Base-by-base conservation (phyloP, 1,140 invertebrate species). In the Plutomurus gul region DNA sequence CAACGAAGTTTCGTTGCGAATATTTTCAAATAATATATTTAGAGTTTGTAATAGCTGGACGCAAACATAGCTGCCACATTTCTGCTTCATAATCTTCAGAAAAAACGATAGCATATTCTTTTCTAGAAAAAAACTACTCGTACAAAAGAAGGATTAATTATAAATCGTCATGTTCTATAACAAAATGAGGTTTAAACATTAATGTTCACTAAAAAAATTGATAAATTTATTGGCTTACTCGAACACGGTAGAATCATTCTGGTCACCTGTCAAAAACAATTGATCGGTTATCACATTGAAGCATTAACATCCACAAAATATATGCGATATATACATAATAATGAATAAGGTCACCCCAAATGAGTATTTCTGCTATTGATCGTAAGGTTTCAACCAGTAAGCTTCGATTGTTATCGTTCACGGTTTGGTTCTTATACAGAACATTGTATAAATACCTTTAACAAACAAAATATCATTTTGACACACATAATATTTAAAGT, bases 21-120 rank as follows among this genome's bases (percentile, higher is more conserved):
- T 99, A 87, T 99, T 99, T 89, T 99, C 97, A 91, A 99, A 99
- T 46, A 99, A 88, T 86, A 99, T 99, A 88, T 99, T 99, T 4
- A 99, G 88, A 13, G 97, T 99, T 88, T 99, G 98, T 18, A 99
- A 89, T 47, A 99, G 88, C 86, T 99, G 98, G 65, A 99, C 96
- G 90, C 97, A 99, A 5, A 99, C 97, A 88, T 93, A 99, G 82
- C 94, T 95, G 6, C 97, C 97, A 89, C 94, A 96, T 87, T 96
- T 96, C 86, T 99, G 98, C 84, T 95, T 92, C 94, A 99, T 96
- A 78, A 99, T 99, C 79, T 93, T 92, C 77, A 99, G 86, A 86
- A 99, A 99, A 87, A 98, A 99, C 25, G 96, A 96, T 18, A 99
- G 89, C 98, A 99, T 99, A 85, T 99, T 99, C 86, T 99, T 98